Conservation (phyloP, 2,888 invertebrate species). For the Horisme vitalbata region DNA sequence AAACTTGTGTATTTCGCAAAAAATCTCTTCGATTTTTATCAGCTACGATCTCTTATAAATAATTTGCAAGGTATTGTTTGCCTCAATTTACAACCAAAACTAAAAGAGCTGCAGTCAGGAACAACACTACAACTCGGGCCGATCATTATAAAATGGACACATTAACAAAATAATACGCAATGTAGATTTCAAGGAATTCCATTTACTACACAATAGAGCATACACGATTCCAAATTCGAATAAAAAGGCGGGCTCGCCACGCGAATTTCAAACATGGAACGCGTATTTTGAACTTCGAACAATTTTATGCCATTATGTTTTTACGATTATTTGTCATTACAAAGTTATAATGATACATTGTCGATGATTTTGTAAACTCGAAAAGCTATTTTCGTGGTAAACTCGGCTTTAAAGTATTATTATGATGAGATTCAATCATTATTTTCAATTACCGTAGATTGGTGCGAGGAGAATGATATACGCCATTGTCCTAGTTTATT, state of each 20-base stretch:
- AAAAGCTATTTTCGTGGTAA: conserved; percentile 18
- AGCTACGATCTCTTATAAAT: conserved; percentile 25
- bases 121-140: conserved; percentile 31
- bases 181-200: conserved; percentile 66
- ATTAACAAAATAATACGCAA: conserved; percentile 54
- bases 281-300: conserved; percentile 59
- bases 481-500: conserved; percentile 65
- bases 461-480: conserved; percentile 50
- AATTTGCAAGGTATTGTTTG: conserved; percentile 26
- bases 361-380: conserved; percentile 11
- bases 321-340: conserved; percentile 23
- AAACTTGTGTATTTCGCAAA: conserved; percentile 25
- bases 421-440: conserved; percentile 71
- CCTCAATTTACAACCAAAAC: conserved; percentile 21
- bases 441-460: conserved; percentile 73
- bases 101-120: conserved; percentile 24
- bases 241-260: conserved; percentile 53
- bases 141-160: conserved; percentile 48
- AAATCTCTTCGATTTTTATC: conserved; percentile 24
- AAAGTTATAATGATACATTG: conserved; percentile 13
- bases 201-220: conserved; percentile 78
- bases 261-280: conserved; percentile 74
- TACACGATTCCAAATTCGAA: conserved; percentile 78
- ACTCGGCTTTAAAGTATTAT: conserved; percentile 61
- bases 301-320: conserved; percentile 20